Conservation (phyloP, 2,797 vertebrate species). For the Epinephelus malabaricus region DNA sequence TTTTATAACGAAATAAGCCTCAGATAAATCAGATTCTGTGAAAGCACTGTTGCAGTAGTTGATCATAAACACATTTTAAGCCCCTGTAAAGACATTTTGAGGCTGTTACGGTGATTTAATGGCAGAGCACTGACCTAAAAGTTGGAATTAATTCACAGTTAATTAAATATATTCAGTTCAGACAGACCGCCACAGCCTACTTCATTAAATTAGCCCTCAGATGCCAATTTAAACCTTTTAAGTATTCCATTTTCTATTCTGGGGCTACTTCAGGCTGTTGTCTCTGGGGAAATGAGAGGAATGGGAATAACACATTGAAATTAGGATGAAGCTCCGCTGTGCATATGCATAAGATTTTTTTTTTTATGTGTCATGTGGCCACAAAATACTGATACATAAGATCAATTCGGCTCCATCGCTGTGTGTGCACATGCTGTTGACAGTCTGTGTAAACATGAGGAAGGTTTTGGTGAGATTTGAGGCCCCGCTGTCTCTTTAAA, state of each 20-base stretch:
- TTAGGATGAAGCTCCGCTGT: background rate
- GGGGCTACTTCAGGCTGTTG: background rate
- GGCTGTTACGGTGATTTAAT: background rate
- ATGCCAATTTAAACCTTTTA: slow-evolving; percentile 39
- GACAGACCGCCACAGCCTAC: background rate
- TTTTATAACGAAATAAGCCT: background rate
- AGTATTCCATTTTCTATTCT: slow-evolving; percentile 11
- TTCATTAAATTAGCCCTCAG: slow-evolving; percentile 26
- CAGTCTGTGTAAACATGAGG: slow-evolving; percentile 58
- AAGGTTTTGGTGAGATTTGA: slow-evolving; percentile 19
- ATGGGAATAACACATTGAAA: slow-evolving; percentile 15
- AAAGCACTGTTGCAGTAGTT: background rate
- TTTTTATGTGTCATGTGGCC: background rate
- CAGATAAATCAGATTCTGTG: too few relatives aligned
- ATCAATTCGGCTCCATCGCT: background rate
- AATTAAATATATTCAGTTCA: slow-evolving; percentile 17
- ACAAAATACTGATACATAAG: background rate
- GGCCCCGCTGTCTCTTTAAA: slow-evolving; percentile 84
- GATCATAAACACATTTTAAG: background rate
- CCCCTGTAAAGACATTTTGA: background rate
- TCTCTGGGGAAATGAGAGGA: slow-evolving; percentile 1
- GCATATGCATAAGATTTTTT: background rate
- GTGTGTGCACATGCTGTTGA: background rate
- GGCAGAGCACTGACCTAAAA: slow-evolving; percentile 2
- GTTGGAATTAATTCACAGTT: slow-evolving; percentile 19